These are phyloP conservation scores for Hypercompe scribonia DNA, from an alignment of 2,888 invertebrate genomes.

Conservation along the genomic window DNA sequence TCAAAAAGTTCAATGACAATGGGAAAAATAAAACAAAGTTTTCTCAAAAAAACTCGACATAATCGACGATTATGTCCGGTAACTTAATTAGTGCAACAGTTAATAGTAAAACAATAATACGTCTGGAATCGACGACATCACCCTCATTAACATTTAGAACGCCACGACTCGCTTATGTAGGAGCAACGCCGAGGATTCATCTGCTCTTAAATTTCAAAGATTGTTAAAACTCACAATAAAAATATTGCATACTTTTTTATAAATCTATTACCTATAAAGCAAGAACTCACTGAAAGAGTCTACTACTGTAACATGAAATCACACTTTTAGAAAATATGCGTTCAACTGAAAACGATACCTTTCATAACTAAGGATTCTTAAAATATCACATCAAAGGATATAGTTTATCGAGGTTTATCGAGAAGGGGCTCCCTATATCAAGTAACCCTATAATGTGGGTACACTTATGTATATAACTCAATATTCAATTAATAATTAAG, in stretches of 20 bases:
- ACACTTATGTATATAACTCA: slow-evolving; percentile 11
- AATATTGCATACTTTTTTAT: no score
- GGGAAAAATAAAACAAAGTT: no score
- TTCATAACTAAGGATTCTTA: background rate
- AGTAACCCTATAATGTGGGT: background rate
- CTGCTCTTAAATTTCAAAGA: background rate
- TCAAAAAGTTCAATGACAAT: no score
- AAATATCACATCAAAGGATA: slow-evolving; percentile 1
- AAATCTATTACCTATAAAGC: background rate
- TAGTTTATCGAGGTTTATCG: slow-evolving; percentile 6
- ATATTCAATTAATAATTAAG: slow-evolving; percentile 19
- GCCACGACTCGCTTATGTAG: background rate
- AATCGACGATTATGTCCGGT: background rate
- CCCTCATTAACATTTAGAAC: no score
- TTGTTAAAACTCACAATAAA: background rate
- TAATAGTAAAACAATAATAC: background rate
- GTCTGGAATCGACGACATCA: no score
- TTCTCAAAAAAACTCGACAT: no score
- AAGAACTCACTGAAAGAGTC: background rate
- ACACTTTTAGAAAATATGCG: background rate
- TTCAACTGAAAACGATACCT: background rate
- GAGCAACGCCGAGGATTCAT: background rate
- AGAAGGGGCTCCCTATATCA: background rate
- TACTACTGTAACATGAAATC: background rate
- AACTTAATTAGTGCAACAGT: background rate